Evolutionary conservation across 2,888 invertebrate genomes (phyloP).

Genomic region (Lycia hirtaria): DNA sequence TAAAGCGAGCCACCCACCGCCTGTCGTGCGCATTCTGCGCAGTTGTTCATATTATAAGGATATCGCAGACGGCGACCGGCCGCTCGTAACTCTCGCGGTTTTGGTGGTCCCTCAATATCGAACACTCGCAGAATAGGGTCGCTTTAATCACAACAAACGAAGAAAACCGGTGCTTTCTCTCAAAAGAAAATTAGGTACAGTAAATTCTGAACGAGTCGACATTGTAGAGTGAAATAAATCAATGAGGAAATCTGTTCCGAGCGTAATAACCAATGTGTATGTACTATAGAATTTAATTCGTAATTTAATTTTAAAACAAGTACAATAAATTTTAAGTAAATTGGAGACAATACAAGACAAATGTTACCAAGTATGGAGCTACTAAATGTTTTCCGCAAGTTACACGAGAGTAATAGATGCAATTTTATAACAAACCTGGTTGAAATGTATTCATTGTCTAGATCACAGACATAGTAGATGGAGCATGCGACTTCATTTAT

Average conservation of each 20-base stretch:
- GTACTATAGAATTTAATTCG: slow-evolving; percentile 58
- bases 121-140: slow-evolving; percentile 35
- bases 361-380: slow-evolving; percentile 30
- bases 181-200: slow-evolving; percentile 43
- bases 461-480: no score
- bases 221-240: slow-evolving; percentile 64
- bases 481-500: no score
- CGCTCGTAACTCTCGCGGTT: slow-evolving; percentile 34
- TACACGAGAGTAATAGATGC: no score
- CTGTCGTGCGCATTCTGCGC: slow-evolving; percentile 65
- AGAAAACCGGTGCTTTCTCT: slow-evolving; percentile 37
- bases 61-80: slow-evolving; percentile 40
- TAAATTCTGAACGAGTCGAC: slow-evolving; percentile 50
- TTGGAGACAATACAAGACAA: slow-evolving; percentile 59
- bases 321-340: slow-evolving; percentile 72
- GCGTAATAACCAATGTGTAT: slow-evolving; percentile 58
- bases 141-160: slow-evolving; percentile 41
- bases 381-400: not conserved
- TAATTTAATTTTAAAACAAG: slow-evolving; percentile 63
- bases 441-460: no score
- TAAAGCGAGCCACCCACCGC: slow-evolving; percentile 75
- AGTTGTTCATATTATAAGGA: slow-evolving; percentile 49
- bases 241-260: slow-evolving; percentile 67
- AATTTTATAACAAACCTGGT: no score
- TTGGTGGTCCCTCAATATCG: slow-evolving; percentile 41